Percentiles rank a stretch among this genome's conserved stretches.
Evolutionary conservation across 2,888 invertebrate genomes (phyloP).

Genomic region (Eumacrocentrus americanus): DNA sequence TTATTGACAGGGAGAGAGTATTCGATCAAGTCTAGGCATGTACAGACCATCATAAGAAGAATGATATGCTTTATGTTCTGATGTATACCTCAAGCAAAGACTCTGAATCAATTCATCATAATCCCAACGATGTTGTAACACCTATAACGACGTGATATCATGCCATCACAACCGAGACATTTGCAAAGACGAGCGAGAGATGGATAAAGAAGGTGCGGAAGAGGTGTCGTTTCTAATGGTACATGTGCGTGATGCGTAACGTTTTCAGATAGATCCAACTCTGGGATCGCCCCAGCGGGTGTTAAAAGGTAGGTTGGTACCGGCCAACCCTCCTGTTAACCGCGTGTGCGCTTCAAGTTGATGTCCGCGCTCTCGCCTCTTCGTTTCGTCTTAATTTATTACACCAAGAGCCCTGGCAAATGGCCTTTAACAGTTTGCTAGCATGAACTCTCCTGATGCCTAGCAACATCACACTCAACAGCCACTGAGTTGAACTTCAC

Average conservation of each 20-base stretch:
- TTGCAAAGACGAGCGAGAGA: slow-evolving; percentile 7
- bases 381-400: slow-evolving; percentile 59
- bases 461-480: too few relatives aligned
- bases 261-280: slow-evolving; percentile 37
- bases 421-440: slow-evolving; percentile 57
- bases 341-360: slow-evolving; percentile 33
- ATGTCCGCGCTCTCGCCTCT: slow-evolving; percentile 40
- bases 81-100: neutral
- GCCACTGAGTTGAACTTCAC: too few relatives aligned
- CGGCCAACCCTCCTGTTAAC: slow-evolving; percentile 59
- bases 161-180: slow-evolving; percentile 16
- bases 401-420: slow-evolving; percentile 46
- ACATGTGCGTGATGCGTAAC: slow-evolving; percentile 52
- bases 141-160: slow-evolving; percentile 17
- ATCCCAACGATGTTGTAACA: neutral
- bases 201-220: slow-evolving; percentile 7
- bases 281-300: slow-evolving; percentile 43
- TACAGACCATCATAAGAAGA: too few relatives aligned
- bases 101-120: slow-evolving; percentile 23
- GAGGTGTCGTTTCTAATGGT: slow-evolving; percentile 56
- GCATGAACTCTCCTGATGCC: slow-evolving; percentile 57
- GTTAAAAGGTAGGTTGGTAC: slow-evolving; percentile 61
- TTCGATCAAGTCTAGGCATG: too few relatives aligned
- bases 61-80: too few relatives aligned
- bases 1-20: too few relatives aligned